These are phyloP conservation scores for Oopsacas minuta DNA, from an alignment of 37 sponge, comb jelly and placozoan species.

Conservation along the genomic window DNA sequence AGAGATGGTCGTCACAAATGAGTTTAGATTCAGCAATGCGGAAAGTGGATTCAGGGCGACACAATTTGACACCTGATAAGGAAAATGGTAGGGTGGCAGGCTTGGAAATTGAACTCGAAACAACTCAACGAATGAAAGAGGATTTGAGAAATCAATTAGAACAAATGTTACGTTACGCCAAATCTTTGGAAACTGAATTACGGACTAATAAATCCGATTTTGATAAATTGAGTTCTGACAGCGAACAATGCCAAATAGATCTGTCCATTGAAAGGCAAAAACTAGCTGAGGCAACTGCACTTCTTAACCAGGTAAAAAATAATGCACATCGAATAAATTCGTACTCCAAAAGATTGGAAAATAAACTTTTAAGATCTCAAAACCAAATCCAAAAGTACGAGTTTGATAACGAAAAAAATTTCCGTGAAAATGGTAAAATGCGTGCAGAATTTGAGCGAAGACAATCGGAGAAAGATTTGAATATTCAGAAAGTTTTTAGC, in stretches of 20 bases:
- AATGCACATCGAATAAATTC: background rate
- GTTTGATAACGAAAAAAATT: background rate
- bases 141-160: background rate
- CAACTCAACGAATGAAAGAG: background rate
- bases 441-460: background rate
- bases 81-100: background rate
- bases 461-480: background rate
- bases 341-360: background rate
- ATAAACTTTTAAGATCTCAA: background rate
- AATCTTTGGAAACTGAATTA: background rate
- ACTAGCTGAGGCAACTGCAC: background rate
- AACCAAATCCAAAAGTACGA: background rate
- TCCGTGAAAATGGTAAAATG: background rate
- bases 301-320: background rate
- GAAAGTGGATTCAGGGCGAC: background rate
- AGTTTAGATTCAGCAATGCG: background rate
- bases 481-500: background rate
- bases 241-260: background rate
- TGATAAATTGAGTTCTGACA: background rate
- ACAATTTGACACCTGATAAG: constrained; percentile 1
- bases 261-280: background rate
- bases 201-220: background rate
- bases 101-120: background rate
- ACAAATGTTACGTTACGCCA: background rate
- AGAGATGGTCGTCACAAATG: background rate